Base-by-base conservation (phyloP, 2,888 invertebrate species). In the Ommatoiulus sabulosus region DNA sequence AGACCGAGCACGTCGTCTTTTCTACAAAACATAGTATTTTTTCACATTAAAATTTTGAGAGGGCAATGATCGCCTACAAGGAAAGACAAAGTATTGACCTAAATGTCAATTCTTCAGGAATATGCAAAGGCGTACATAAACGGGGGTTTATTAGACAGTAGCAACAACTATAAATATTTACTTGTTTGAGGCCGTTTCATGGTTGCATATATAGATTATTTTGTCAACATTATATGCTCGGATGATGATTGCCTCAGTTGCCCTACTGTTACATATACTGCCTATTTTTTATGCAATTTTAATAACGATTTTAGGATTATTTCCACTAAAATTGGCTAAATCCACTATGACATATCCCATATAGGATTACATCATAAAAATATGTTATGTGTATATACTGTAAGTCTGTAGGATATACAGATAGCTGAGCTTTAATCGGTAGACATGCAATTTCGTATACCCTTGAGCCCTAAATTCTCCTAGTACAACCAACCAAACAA, bases 1-100 rank as follows among this genome's bases (percentile, higher is more conserved):
- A 63, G 63, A 63, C 8, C 63, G 5, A 72, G 72, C 7, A 20
- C 24, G 24, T n/a, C n/a, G 24, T 72, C 8, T 24, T 24, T 24
- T 10, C 72, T 24, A 2, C 24, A 24, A 24, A 24, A 24, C 24
- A 24, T 72, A 72, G 8, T 72, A 24, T 24, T 72, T 72, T 72
- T 72, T 63, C 24, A 24, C 24, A 24, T 7, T 8, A 72, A 72
- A 72, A 63, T 72, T 20, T 24, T 24, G 72, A 72, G 72, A 72
- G 72, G 72, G 72, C 72, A 72, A 72, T 72, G 72, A 72, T 72
- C 72, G 72, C 72, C 72, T 72, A 8, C 24, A 24, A 72, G 72
- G 72, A 72, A 72, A 24, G 72, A 72, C 72, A 24, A 72, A 72
- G 72, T 72, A 72, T 72, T 72, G 72, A 72, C 72, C 72, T 72